Conservation (phyloP, 1,140 invertebrate species). For the Sminthurinus signatus region DNA sequence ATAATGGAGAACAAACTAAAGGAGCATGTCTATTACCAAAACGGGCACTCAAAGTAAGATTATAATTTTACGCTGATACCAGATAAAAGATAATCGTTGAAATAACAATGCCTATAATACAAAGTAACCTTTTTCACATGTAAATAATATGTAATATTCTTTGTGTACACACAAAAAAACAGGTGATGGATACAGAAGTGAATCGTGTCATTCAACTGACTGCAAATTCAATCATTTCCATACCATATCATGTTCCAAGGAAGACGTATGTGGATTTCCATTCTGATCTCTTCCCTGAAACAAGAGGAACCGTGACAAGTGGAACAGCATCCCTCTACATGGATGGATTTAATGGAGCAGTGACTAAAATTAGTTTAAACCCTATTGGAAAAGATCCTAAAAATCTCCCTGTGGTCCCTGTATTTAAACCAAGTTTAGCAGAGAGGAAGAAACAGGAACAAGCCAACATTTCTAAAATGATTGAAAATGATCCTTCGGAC, state of each 20-base stretch:
- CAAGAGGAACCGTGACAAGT: conserved; percentile 64
- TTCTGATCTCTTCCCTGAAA: conserved; percentile 85
- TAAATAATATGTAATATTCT: too few relatives aligned
- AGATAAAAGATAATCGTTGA: too few relatives aligned
- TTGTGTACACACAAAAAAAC: too few relatives aligned
- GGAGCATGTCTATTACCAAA: conserved; percentile 89
- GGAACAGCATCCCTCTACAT: conserved; percentile 71
- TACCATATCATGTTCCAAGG: conserved; percentile 88
- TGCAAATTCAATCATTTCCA: conserved; percentile 75
- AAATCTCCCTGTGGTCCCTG: not conserved
- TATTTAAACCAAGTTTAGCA: conserved; percentile 26
- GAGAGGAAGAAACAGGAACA: conserved; percentile 19
- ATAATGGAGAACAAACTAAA: conserved; percentile 81
- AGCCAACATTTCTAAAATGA: conserved; percentile 19
- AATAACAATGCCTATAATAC: too few relatives aligned
- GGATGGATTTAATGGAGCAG: conserved; percentile 59
- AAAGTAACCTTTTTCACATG: too few relatives aligned
- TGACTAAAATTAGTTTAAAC: conserved; percentile 72
- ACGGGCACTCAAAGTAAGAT: conserved; percentile 79
- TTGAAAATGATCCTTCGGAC: conserved; percentile 25
- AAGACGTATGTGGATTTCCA: conserved; percentile 94
- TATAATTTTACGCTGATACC: too few relatives aligned
- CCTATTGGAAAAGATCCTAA: conserved; percentile 55
- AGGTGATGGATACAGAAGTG: conserved; percentile 91
- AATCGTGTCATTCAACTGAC: conserved; percentile 80